Evolutionary conservation across 1,140 invertebrate genomes (phyloP), one percentile per base, ranked within the genome.

Genomic region (Drosophila sp.): DNA sequence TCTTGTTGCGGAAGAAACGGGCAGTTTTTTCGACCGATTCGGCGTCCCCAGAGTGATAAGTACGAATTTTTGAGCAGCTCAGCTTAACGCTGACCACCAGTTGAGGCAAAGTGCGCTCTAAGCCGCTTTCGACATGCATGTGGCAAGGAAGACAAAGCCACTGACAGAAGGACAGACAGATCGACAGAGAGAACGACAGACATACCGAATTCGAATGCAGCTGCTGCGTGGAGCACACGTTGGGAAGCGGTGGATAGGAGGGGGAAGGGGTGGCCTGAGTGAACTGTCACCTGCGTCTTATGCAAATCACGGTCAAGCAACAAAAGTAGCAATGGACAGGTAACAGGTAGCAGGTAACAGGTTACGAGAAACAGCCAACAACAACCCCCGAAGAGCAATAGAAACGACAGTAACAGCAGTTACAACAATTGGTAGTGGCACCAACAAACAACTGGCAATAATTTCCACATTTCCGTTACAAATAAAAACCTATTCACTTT

Each of bases 401-500:
- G 29, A 29, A 43, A 51, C 18, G 40, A 34, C 64, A 50, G 6
- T 16, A 45, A 34, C 43, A 45, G 51, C 45, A 50, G 9, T 36
- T 41, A 67, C 46, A 34, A 41, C 13, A 38, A 36, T 14, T 51
- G 27, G 8, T 1, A 51, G 14, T 27, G 27, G 6, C 9, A 43
- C 45, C 27, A 34, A 76, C 75, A 57, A 79, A 78, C 79, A 77
- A 80, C 80, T 72, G 70, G 78, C 75, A 87, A 87, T 89, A 89
- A 82, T 89, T 82, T 79, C 36, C 83, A 87, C 83, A 87, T 87
- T 87, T 87, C 83, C 83, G 83, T 89, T 77, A 80, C 83, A 87
- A 87, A 87, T 87, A 87, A 87, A 87, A 87, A 87, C 76, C 83
- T 77, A 89, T 87, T 87, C 83, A 87, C 83, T 87, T 86, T 87